Evolutionary conservation across 2,888 invertebrate genomes (phyloP), one percentile per base, ranked within the genome.

Genomic region (Lacanobia oleracea): DNA sequence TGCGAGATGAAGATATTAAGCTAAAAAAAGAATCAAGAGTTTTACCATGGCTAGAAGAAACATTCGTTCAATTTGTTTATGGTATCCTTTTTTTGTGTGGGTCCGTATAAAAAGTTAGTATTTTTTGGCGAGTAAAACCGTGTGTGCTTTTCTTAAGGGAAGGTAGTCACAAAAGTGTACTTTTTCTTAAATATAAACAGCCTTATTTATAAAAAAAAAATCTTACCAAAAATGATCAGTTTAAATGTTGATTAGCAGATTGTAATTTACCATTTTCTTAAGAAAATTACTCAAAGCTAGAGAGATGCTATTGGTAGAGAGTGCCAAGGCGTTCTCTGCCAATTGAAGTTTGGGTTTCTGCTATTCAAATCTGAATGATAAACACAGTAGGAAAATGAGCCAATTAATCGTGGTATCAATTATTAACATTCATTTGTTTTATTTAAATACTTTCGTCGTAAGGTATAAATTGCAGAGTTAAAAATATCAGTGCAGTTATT

Each of bases 401-500:
- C 1, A 33, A 10, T 56, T 10, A 37, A n/a, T 5, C 6, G 18
- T 56, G 18, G 54, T 33, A 9, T 48, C 40, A n/a, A 7, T 7
- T 21, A 12, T 43, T 43, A n/a, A 50, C 0, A 43, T 37, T 23
- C 5, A 16, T 70, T 61, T 61, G 9, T 50, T 61, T 23, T 12
- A 60, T 43, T 54, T 12, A 37, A 61, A 3, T 77, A n/a, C 7
- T 60, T 68, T 54, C 16, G 3, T n/a, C 12, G 10, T 43, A 57
- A 75, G 14, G 8, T 37, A 51, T 45, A 23, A 54, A 65, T 16
- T 54, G 16, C 18, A 27, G n/a, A 61, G 6, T 60, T 59, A n/a
- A 66, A 62, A 77, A 71, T 61, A 57, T 23, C 21, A 67, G 61
- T 53, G n/a, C 64, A 64, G 43, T 67, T 77, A 53, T 56, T 68